These are phyloP conservation scores for Omphaloscelis lunosa DNA, from an alignment of 2,888 invertebrate genomes.

Conservation along the genomic window DNA sequence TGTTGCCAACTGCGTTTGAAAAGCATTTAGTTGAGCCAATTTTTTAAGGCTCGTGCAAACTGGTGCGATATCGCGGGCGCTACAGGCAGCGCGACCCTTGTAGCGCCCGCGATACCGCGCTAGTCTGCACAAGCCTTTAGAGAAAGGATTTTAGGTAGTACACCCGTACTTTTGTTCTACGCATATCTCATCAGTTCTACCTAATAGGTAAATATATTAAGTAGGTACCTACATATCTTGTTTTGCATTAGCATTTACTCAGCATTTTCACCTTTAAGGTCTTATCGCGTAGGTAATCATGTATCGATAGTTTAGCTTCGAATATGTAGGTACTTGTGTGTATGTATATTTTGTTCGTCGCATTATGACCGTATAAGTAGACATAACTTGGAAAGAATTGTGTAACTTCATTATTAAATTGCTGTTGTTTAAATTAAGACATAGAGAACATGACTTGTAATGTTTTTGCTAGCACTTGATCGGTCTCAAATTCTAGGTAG, in stretches of 20 bases:
- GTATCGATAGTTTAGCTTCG: constrained; percentile 4
- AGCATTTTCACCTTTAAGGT: constrained; percentile 53
- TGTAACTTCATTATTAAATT: constrained; percentile 15
- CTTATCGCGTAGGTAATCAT: constrained; percentile 13
- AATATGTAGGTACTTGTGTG: neutral
- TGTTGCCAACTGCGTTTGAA: neutral
- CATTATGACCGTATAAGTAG: neutral
- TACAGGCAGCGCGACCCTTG: too few relatives aligned
- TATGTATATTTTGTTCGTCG: constrained; percentile 28
- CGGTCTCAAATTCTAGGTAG: constrained; percentile 15
- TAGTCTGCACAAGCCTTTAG: too few relatives aligned
- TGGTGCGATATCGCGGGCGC: too few relatives aligned
- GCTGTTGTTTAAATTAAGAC: constrained; percentile 26
- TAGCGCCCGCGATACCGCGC: too few relatives aligned
- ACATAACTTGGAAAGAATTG: constrained; percentile 1
- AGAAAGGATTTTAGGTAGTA: neutral
- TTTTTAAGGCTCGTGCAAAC: too few relatives aligned
- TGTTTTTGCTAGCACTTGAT: constrained; percentile 34
- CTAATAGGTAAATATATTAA: neutral
- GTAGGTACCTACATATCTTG: neutral
- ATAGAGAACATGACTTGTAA: constrained; percentile 59
- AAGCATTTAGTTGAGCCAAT: neutral
- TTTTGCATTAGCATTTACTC: constrained; percentile 59
- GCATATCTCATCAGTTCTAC: too few relatives aligned
- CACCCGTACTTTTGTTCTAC: neutral